A percentile compares a stretch with the other conserved stretches of the same genome.
Evolutionary conservation across 2,113 vertebrate species (phyloP).

Genomic region (Zosterops hypoxanthus): DNA sequence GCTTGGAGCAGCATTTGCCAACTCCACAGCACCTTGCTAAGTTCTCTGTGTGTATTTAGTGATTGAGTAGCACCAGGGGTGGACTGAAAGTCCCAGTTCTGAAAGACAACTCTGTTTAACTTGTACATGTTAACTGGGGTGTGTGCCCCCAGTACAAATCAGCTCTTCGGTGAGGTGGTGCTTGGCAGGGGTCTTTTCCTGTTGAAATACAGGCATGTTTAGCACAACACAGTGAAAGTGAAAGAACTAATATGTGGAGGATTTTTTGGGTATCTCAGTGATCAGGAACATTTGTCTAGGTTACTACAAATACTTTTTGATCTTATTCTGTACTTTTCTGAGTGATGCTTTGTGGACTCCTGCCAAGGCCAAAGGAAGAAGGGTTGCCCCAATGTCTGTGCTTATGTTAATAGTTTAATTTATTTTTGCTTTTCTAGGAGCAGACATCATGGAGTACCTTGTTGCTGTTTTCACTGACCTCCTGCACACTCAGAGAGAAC

Average conservation of each 20-base stretch:
- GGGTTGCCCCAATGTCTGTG: not conserved
- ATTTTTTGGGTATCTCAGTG: not conserved
- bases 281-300: not conserved
- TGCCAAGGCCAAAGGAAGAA: not conserved
- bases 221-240: not conserved
- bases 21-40: not conserved
- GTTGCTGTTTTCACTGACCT: conserved; percentile 84
- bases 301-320: not conserved
- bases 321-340: not conserved
- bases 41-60: not conserved
- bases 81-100: not conserved
- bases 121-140: not conserved
- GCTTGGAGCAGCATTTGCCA: not conserved
- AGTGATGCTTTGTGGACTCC: not conserved
- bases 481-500: conserved; percentile 92
- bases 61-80: not conserved
- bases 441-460: conserved; percentile 76
- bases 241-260: not conserved
- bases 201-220: not conserved
- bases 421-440: conserved; percentile 47
- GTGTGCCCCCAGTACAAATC: not conserved
- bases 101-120: not conserved
- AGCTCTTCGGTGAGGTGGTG: not conserved
- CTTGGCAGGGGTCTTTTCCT: not conserved
- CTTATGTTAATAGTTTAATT: not conserved